A percentile compares a stretch with the other conserved stretches of the same genome.
Conservation (phyloP, 2,113 vertebrate species). For the Plecturocebus donacophilus region DNA sequence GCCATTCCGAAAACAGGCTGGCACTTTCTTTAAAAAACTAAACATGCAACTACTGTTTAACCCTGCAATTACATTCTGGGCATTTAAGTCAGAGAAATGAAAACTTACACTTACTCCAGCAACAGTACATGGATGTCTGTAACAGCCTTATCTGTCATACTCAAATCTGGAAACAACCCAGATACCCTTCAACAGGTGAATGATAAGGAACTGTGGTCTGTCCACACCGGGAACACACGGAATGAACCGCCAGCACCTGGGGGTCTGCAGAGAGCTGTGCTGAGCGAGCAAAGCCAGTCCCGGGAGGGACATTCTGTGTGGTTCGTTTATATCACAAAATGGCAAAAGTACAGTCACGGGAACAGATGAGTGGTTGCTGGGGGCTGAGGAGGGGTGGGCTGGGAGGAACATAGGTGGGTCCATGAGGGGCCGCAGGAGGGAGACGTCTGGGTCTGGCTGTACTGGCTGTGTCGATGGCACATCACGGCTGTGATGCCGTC, state of each 20-base stretch:
- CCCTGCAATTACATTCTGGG: neutral
- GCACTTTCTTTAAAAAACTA: neutral
- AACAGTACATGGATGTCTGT: neutral
- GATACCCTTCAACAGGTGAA: neutral
- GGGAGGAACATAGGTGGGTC: neutral
- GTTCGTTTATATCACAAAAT: neutral
- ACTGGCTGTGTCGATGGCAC: neutral
- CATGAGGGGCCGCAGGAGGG: neutral
- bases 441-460: neutral
- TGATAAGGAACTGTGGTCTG: rapidly evolving
- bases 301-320: neutral
- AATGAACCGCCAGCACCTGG: no score
- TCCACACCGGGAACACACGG: rapidly evolving
- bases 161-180: neutral
- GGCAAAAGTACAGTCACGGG: neutral
- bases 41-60: neutral
- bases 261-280: neutral
- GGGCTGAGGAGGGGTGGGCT: neutral
- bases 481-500: neutral
- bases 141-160: no score
- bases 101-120: neutral
- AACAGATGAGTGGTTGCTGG: neutral
- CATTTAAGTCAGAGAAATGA: neutral
- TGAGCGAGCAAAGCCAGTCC: neutral
- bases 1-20: neutral